Conservation (phyloP, 1,140 invertebrate genomes). For the Geopemphigus sp. region DNA sequence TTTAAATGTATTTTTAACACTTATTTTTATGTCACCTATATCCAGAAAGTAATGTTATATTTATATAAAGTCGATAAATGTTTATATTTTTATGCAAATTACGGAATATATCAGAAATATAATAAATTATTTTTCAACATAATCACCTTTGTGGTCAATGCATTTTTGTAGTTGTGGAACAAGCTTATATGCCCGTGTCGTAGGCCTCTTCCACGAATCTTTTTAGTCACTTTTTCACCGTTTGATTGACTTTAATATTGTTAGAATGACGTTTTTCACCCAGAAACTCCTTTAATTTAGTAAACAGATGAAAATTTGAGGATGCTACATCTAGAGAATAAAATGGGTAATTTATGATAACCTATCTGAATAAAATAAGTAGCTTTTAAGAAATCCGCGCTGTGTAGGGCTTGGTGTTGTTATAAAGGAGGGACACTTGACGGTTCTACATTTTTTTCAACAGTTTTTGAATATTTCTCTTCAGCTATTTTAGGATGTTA, state of each 20-base stretch:
- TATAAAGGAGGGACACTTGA: slow-evolving; percentile 53
- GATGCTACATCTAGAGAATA: slow-evolving; percentile 54
- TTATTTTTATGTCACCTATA: too few relatives aligned
- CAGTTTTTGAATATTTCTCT: neutral
- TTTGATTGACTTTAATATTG: slow-evolving; percentile 18
- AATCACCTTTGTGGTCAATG: neutral
- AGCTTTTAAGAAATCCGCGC: slow-evolving; percentile 50
- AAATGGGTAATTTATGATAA: slow-evolving; percentile 54
- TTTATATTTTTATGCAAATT: neutral
- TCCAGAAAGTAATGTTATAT: neutral
- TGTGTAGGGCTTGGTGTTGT: slow-evolving; percentile 55
- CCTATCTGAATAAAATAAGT: slow-evolving; percentile 53
- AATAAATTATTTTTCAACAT: neutral
- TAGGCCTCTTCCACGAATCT: neutral
- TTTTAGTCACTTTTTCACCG: slow-evolving; percentile 27
- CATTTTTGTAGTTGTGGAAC: neutral
- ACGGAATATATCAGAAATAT: neutral
- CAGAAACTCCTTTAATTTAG: slow-evolving; percentile 50
- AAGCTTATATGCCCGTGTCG: neutral
- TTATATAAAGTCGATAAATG: neutral
- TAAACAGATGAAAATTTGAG: slow-evolving; percentile 54
- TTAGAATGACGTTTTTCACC: slow-evolving; percentile 47
- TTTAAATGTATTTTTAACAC: too few relatives aligned
- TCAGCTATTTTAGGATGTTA: neutral
- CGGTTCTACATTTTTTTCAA: neutral